Conservation (phyloP, 1,140 invertebrate genomes). For the Cotesia chilonis region DNA sequence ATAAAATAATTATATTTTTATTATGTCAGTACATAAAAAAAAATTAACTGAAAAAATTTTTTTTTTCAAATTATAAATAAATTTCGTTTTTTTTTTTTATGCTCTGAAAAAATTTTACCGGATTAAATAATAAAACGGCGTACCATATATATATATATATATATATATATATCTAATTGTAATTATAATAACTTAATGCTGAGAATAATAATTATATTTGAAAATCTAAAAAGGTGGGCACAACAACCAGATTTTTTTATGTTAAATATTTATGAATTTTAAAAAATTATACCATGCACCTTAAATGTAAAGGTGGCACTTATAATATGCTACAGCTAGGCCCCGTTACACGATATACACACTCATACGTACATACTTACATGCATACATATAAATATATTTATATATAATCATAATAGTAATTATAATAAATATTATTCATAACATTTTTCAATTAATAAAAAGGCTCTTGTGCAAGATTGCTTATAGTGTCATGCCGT, state of each 20-base stretch:
- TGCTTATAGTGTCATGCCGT: conserved; percentile 37
- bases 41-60: too few relatives aligned
- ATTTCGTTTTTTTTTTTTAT: too few relatives aligned
- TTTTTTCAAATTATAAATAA: too few relatives aligned
- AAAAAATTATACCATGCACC: conserved; percentile 34
- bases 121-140: too few relatives aligned
- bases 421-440: too few relatives aligned
- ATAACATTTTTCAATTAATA: conserved; percentile 9
- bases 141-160: too few relatives aligned
- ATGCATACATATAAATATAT: conserved; percentile 7
- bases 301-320: conserved; percentile 40
- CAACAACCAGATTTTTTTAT: conserved; percentile 33
- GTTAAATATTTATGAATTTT: conserved; percentile 23
- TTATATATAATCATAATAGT: too few relatives aligned
- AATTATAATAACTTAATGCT: conserved; percentile 25
- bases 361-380: background rate
- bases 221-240: conserved; percentile 35
- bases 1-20: too few relatives aligned
- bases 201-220: conserved; percentile 31
- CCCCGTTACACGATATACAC: background rate
- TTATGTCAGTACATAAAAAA: too few relatives aligned
- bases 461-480: conserved; percentile 47
- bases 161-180: too few relatives aligned
- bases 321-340: conserved; percentile 24
- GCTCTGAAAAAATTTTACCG: too few relatives aligned